phyloP scores from a whole-genome alignment of 1,140 invertebrate genomes.

The Sycophila sp. region DNA sequence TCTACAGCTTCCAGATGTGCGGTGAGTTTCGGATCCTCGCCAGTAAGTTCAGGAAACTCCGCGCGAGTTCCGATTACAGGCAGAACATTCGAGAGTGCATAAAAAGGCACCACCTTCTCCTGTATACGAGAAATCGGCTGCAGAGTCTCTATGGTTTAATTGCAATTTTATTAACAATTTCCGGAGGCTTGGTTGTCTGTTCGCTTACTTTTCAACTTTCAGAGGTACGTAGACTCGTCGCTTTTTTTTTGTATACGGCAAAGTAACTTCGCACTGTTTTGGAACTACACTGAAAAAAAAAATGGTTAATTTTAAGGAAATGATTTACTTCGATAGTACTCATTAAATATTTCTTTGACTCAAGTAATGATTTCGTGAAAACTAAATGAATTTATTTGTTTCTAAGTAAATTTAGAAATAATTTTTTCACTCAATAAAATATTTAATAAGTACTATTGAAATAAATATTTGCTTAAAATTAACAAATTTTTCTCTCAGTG shows the following conservation, averaged over 20 bases:
- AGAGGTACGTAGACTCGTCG: neutral
- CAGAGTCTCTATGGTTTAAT: neutral
- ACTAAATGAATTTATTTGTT: too few species aligned
- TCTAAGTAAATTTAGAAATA: too few species aligned
- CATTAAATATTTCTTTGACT: too few species aligned
- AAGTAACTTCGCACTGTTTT: neutral
- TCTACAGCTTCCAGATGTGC: neutral
- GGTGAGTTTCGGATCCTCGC: neutral
- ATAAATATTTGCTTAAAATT: too few species aligned
- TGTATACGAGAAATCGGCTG: neutral
- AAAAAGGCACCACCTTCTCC: neutral
- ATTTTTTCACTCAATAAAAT: too few species aligned
- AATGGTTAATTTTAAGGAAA: too few species aligned
- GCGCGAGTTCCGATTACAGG: neutral
- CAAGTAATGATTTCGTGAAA: too few species aligned
- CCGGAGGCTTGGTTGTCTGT: neutral
- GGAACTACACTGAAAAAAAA: too few species aligned
- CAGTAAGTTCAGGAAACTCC: neutral
- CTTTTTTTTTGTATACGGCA: neutral
- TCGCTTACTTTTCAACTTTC: neutral
- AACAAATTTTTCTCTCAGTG: too few species aligned
- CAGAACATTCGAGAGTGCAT: neutral
- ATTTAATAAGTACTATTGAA: too few species aligned
- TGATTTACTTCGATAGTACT: too few species aligned
- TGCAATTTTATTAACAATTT: neutral